Base-by-base conservation (phyloP, 2,888 invertebrate species). In the Operophtera brumata region DNA sequence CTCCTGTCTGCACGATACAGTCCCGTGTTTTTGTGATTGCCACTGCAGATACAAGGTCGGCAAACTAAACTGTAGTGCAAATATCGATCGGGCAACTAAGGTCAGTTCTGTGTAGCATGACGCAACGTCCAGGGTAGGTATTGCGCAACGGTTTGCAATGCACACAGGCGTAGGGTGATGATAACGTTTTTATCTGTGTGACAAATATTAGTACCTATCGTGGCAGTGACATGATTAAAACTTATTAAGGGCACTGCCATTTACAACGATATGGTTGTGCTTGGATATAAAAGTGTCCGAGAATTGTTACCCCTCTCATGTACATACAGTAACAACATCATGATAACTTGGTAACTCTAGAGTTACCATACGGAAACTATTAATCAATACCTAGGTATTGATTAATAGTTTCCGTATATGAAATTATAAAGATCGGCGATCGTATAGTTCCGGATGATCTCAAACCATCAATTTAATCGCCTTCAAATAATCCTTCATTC, bases 91-190 rank as follows among this genome's bases (percentile, higher is more conserved):
- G 57, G 63, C 50, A 66, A 62, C 67, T 78, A 86, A 89, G 88
- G 89, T 87, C 88, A 85, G 75, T 79, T 68, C 66, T 75, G 70
- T 77, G 73, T 73, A 79, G 71, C 69, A 75, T 88, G 86, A 88
- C 86, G 86, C 84, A 87, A 86, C 73, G 62, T 68, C 73, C 75
- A 75, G 81, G 80, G 79, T 69, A 62, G 54, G 54, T 67, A 67
- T 88, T 88, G 86, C 87, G 85, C 86, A 88, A 88, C 69, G 59
- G 28, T 46, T 47, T 46, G 46, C 81, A 84, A 82, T 65, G 60
- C 62, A 67, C 42, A 55, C 49, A 41, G 11, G 65, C 53, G 37
- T 34, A 57, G 47, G 47, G 32, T 56, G 58, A 47, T 58, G 57
- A 45, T 42, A 20, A 42, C 14, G 14, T 40, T 40, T 48, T 54